These are phyloP conservation scores for Eucriotettix oculatus DNA, from an alignment of 2,888 invertebrate genomes.

Conservation along the genomic window DNA sequence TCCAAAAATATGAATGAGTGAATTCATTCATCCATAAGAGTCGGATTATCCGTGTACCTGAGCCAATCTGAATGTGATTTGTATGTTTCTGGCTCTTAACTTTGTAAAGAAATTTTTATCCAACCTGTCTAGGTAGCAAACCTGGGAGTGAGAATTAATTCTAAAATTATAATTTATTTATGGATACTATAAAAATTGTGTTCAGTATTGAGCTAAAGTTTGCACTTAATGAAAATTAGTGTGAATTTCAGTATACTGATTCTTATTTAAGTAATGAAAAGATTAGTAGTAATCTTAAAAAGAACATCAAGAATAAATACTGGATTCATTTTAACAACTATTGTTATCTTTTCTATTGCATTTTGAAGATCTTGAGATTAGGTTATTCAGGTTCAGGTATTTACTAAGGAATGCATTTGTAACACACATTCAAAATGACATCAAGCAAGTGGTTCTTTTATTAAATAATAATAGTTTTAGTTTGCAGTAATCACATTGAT, in stretches of 20 bases:
- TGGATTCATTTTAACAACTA: too few species aligned
- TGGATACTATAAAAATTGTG: background rate
- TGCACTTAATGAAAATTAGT: background rate
- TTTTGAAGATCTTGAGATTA: too few species aligned
- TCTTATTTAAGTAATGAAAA: background rate
- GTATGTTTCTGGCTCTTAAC: background rate
- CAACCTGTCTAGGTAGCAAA: background rate
- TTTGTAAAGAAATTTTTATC: background rate
- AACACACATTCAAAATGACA: too few species aligned
- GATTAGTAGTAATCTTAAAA: too few species aligned
- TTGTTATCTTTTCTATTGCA: too few species aligned
- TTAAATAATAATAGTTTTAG: too few species aligned
- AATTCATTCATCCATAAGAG: background rate
- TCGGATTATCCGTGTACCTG: background rate
- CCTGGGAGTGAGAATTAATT: constrained; percentile 1
- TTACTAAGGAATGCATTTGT: too few species aligned
- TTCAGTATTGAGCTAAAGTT: background rate
- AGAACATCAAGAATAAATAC: too few species aligned
- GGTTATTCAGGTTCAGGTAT: too few species aligned
- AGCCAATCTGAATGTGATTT: background rate
- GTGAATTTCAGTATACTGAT: background rate
- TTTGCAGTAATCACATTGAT: too few species aligned
- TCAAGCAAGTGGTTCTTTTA: too few species aligned
- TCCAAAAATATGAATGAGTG: too few species aligned
- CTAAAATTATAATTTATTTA: background rate